phyloP scores from a whole-genome alignment of 2,797 vertebrate species.

The Okamejei kenojei region DNA sequence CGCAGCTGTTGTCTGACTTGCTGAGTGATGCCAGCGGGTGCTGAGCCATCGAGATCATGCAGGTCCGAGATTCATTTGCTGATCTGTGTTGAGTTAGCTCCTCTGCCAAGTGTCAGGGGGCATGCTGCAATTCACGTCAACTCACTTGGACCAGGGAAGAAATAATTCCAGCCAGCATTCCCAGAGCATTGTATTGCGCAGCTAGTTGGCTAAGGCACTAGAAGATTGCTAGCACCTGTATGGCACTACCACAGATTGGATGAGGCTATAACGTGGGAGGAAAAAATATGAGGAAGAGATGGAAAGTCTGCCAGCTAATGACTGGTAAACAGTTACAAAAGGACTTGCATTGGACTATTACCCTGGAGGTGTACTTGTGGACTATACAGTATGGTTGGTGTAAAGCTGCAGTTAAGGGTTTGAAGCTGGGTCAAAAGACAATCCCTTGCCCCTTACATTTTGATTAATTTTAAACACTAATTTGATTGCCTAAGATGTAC shows the following conservation, averaged over 20 bases:
- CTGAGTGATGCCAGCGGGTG: not conserved
- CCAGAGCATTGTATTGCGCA: not conserved
- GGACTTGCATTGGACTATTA: not conserved
- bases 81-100: constrained; percentile 12
- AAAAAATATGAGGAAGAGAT: not conserved
- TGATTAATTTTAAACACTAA: too few species aligned
- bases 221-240: constrained; percentile 28
- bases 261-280: not conserved
- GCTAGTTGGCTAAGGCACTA: not conserved
- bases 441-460: not conserved
- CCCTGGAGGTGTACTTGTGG: not conserved
- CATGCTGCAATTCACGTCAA: constrained; percentile 32
- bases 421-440: not conserved
- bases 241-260: not conserved
- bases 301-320: not conserved
- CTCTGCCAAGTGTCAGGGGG: constrained; percentile 18
- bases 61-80: not conserved
- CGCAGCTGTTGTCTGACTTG: not conserved
- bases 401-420: not conserved
- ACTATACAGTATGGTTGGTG: not conserved
- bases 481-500: too few species aligned
- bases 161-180: not conserved
- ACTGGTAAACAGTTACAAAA: not conserved
- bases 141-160: not conserved
- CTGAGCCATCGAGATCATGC: not conserved